Evolutionary conservation across 2,888 invertebrate species (phyloP).

Genomic region (Erpobdella octoculata): DNA sequence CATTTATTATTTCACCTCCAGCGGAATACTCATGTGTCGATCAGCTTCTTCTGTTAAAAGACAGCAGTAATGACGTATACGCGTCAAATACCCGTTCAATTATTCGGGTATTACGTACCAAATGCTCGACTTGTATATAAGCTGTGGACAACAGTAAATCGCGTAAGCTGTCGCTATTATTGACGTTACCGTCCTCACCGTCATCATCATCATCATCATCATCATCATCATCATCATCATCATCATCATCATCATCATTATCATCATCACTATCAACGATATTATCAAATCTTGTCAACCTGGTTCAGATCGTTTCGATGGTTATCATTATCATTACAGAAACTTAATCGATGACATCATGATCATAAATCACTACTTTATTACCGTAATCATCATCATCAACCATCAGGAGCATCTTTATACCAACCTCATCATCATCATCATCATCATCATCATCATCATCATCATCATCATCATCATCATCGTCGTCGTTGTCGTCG

Average conservation of each 20-base stretch:
- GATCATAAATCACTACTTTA: slow-evolving; percentile 38
- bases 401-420: too few relatives aligned
- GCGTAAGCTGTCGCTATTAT: slow-evolving; percentile 15
- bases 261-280: background rate
- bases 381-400: background rate
- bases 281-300: background rate
- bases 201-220: slow-evolving; percentile 27
- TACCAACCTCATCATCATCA: background rate
- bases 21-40: too few relatives aligned
- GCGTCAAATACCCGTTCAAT: too few relatives aligned
- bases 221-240: slow-evolving; percentile 25
- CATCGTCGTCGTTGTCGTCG: background rate
- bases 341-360: slow-evolving; percentile 20
- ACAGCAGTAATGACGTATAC: too few relatives aligned
- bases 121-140: too few relatives aligned
- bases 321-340: background rate
- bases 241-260: slow-evolving; percentile 24
- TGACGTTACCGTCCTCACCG: background rate
- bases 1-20: too few relatives aligned
- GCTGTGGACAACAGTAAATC: too few relatives aligned
- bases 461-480: slow-evolving; percentile 16
- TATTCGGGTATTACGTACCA: too few relatives aligned
- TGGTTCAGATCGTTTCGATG: background rate
- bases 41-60: too few relatives aligned
- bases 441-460: slow-evolving; percentile 12